These are phyloP conservation scores for Gastrophryne carolinensis DNA, from an alignment of 2,797 vertebrate species.

Conservation along the genomic window DNA sequence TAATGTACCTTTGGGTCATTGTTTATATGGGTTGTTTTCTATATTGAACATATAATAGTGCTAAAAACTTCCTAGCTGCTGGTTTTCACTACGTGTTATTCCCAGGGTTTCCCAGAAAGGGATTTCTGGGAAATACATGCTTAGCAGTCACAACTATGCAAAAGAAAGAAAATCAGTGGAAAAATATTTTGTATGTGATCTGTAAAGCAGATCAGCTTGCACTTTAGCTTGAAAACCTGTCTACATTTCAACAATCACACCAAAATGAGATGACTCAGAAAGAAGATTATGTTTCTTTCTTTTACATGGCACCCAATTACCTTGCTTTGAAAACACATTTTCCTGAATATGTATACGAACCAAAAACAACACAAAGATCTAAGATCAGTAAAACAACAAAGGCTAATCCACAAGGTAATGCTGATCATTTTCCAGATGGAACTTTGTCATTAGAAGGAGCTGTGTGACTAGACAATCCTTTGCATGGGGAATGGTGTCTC, in stretches of 20 bases:
- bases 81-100: too few species aligned
- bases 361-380: constrained; percentile 4
- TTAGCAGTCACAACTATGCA: background rate
- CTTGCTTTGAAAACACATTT: constrained; percentile 4
- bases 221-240: background rate
- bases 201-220: background rate
- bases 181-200: background rate
- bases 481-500: background rate
- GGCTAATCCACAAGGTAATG: constrained; percentile 9
- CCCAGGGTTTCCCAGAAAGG: too few species aligned
- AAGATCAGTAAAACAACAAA: constrained; percentile 2
- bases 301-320: background rate
- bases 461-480: constrained; percentile 4
- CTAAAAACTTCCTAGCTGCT: too few species aligned
- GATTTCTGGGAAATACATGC: too few species aligned
- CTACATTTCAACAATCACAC: background rate
- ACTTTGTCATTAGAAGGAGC: background rate
- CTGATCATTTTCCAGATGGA: constrained; percentile 6
- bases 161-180: background rate
- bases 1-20: too few species aligned
- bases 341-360: constrained; percentile 11
- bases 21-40: too few species aligned
- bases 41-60: too few species aligned
- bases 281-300: constrained; percentile 3
- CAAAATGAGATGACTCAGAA: background rate